A percentile compares a stretch with the other conserved stretches of the same genome.
Conservation (phyloP, 2,113 vertebrate genomes). For the Anseranas semipalmata region DNA sequence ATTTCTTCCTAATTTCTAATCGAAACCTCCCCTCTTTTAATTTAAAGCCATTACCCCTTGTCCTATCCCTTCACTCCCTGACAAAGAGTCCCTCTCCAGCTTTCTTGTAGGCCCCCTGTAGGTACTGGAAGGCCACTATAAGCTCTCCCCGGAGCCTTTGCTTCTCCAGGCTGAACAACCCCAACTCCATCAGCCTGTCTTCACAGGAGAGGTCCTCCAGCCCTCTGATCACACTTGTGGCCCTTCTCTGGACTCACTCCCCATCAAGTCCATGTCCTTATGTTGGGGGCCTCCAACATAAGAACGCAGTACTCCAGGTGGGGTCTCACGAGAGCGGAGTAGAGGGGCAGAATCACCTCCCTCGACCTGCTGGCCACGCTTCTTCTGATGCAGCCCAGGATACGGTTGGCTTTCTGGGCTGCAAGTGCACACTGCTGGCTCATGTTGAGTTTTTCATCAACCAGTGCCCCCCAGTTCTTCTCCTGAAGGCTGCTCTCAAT, state of each 20-base stretch:
- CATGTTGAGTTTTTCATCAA: background rate
- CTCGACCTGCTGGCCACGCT: background rate
- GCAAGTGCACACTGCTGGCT: background rate
- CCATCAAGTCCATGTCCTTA: background rate
- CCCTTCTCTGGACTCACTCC: background rate
- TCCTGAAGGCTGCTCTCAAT: background rate
- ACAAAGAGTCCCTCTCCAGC: background rate
- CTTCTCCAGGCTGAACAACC: background rate
- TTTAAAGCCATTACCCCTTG: background rate
- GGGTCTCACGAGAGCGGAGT: too few relatives aligned
- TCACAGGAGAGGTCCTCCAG: background rate
- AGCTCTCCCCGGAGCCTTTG: background rate
- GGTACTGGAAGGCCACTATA: background rate
- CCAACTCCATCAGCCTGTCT: background rate
- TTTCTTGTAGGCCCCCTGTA: background rate
- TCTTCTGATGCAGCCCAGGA: background rate
- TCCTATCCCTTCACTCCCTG: background rate
- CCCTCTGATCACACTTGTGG: background rate
- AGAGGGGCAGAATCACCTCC: background rate
- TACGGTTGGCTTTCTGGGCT: background rate
- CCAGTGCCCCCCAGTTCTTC: background rate
- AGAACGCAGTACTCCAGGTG: too few relatives aligned
- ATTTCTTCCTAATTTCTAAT: background rate
- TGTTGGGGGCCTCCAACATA: too few relatives aligned
- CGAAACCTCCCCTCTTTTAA: background rate